Base-by-base conservation (phyloP, 2,888 invertebrate genomes). In the Napeogenes sylphis region DNA sequence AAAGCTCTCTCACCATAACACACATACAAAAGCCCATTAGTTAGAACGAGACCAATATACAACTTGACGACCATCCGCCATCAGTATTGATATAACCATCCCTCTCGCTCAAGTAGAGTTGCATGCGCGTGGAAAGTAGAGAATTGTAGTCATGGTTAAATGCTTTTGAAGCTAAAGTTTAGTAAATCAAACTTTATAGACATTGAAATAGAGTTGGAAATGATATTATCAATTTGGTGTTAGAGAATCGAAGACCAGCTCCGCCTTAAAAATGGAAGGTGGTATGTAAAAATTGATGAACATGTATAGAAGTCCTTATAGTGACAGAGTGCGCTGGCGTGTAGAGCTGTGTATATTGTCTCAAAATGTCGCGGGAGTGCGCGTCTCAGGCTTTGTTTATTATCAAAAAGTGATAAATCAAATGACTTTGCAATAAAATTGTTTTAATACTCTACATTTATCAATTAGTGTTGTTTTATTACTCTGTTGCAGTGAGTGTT, bases 221-320 rank as follows among this genome's bases (percentile, higher is more conserved):
- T 78, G n/a, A n/a, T 5, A 46, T 71, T 65, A 45, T 2, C 2
- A 0, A 0, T 65, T 64, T 58, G 64, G 68, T 73, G 73, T 76
- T 78, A 80, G 83, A 79, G 77, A 76, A 80, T 74, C 77, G 80
- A 87, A 87, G 81, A 85, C 83, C 87, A 90, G 88, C 90, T 88
- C 90, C 90, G 89, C 90, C 90, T 90, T 89, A 90, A 90, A 90
- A 90, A 90, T 90, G 90, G 90, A 90, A 90, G 90, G 90, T 90
- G 90, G 90, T 89, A 90, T 90, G 90, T 90, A 90, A 90, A 90
- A 90, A 90, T 90, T 90, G 85, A 90, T 90, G 89, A 90, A 90
- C 90, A 90, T 88, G 88, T 90, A 90, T 90, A 88, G 88, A 81
- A 89, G 89, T 90, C 88, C 87, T 90, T 90, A 90, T 85, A 89